phyloP scores from a whole-genome alignment of 2,113 vertebrate species.

The Erinaceus europaeus region DNA sequence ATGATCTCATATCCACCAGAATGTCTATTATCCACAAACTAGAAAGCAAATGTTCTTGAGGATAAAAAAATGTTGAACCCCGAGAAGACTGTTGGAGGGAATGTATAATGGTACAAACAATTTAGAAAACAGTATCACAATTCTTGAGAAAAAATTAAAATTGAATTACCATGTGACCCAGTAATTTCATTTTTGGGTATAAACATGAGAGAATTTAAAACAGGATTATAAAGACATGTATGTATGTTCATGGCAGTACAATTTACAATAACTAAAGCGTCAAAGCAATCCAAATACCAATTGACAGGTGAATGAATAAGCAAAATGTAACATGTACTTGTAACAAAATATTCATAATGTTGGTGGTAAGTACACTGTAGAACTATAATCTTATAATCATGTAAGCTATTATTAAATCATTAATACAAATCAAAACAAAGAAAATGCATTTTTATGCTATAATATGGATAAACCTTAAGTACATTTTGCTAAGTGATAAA shows the following conservation, averaged over 20 bases:
- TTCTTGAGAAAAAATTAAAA: neutral
- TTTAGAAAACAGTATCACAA: neutral
- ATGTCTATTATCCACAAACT: neutral
- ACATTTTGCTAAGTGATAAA: neutral
- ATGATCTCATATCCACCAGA: neutral
- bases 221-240: neutral
- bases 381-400: too few relatives aligned
- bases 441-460: neutral
- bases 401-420: too few relatives aligned
- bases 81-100: neutral
- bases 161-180: neutral
- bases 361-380: too few relatives aligned
- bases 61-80: neutral
- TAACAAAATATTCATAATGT: too few relatives aligned
- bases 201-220: neutral
- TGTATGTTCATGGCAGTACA: neutral
- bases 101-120: neutral
- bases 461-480: neutral
- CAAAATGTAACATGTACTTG: neutral
- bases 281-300: neutral
- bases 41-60: neutral
- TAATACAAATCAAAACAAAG: neutral
- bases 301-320: neutral
- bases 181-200: neutral
- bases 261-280: neutral